Base-by-base conservation (phyloP, 2,113 vertebrate species). In the Taurulus bubalis region DNA sequence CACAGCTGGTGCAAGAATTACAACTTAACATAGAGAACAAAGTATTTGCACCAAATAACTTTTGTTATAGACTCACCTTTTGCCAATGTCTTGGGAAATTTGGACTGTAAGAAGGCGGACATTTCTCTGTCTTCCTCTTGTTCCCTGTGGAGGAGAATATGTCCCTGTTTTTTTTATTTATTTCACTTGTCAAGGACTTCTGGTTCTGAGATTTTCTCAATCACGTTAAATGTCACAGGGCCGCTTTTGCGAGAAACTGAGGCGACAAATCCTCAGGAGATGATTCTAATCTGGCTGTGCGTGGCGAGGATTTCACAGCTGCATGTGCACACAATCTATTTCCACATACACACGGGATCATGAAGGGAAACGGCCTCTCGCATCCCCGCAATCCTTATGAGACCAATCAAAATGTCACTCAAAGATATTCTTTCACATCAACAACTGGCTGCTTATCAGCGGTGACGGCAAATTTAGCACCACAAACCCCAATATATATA, bases 41-140 rank as follows among this genome's bases (percentile, higher is more conserved):
- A 51, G 26, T 30, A 0, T 59, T 30, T 16, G 12, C 56, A 26
- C 4, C 30, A 5, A 59, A 30, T 24, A 36, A n/a, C 18, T 53
- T 40, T 1, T 14, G 4, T 15, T 70, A 14, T 18, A 15, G 1
- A 79, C 94, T 88, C 91, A 97, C 97, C 84, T 92, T 94, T 94
- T 87, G 92, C 90, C 79, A 92, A 77, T 58, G 83, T 93, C 86
- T 92, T 95, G 75, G 95, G 95, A 66, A 96, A 93, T 87, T 95
- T 96, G 49, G 91, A 95, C 88, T 96, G 94, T 88, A 97, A 90
- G 90, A 97, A 97, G 8, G 95, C 94, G 0, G 95, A 95, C 96
- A 98, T 98, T 67, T 97, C 97, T 88, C 95, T 95, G 92, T 98
- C 97, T 79, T 97, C 97, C 78, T 97, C 96, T 87, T 91, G 91